A percentile compares a stretch with the other conserved stretches of the same genome.
These are phyloP conservation scores for Telmatochromis sp. DNA, from an alignment of 2,113 vertebrate genomes.

Conservation along the genomic window DNA sequence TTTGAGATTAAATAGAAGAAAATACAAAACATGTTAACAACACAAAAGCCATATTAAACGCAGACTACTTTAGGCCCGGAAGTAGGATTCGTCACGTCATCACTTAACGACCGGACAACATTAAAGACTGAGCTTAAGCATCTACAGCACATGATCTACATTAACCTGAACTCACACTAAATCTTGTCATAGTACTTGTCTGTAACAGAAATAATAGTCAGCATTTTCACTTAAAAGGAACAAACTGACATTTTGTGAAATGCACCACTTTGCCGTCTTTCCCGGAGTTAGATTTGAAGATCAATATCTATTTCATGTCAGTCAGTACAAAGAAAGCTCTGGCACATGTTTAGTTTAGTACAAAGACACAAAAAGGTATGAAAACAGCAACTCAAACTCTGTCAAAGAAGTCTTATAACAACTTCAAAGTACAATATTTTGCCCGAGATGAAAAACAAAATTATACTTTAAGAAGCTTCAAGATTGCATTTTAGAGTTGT, in stretches of 20 bases:
- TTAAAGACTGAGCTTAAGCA: not conserved
- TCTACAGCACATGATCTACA: not conserved
- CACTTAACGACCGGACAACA: accelerated
- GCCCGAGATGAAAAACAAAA: not conserved
- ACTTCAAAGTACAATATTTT: not conserved
- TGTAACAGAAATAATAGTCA: not conserved
- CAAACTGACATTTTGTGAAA: conserved; percentile 2
- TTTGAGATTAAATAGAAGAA: not conserved
- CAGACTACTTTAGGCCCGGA: not conserved
- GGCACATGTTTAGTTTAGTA: not conserved
- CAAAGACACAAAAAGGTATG: not conserved
- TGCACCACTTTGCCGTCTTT: not conserved
- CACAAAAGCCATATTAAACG: not conserved
- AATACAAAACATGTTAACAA: not conserved
- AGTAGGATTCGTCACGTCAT: not conserved
- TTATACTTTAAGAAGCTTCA: not conserved
- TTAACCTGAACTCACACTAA: not conserved
- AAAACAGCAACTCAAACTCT: not conserved
- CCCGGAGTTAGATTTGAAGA: not conserved
- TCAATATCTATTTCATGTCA: conserved; percentile 18
- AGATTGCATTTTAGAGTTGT: not conserved
- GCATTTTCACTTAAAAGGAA: not conserved
- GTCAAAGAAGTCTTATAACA: not conserved
- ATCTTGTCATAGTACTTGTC: not conserved
- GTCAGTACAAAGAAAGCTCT: not conserved